These are phyloP conservation scores for Cynopterus brachyotis DNA, from an alignment of 2,113 vertebrate genomes.

Conservation along the genomic window DNA sequence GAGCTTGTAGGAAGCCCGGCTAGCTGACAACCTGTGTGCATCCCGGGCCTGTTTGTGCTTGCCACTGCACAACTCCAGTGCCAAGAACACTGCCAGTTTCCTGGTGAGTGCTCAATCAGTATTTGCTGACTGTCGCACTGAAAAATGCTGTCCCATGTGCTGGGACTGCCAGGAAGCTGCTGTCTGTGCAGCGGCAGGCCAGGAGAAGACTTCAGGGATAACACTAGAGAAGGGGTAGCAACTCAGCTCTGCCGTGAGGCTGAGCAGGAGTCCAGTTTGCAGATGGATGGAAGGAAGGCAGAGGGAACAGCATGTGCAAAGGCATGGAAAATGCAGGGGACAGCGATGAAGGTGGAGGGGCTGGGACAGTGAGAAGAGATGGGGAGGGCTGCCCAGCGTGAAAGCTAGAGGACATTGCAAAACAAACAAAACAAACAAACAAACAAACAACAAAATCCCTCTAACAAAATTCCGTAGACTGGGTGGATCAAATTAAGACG, in stretches of 20 bases:
- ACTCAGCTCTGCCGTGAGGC: background rate
- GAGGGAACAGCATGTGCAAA: background rate
- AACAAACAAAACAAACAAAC: background rate
- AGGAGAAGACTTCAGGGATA: background rate
- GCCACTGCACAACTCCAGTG: background rate
- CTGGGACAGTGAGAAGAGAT: too few relatives aligned
- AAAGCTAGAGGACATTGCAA: too few relatives aligned
- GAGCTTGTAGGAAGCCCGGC: background rate
- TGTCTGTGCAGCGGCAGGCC: background rate
- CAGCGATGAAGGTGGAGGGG: background rate
- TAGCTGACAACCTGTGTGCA: accelerated
- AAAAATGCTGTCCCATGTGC: background rate
- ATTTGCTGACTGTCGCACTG: background rate
- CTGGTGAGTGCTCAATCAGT: accelerated
- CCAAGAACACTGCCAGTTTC: background rate
- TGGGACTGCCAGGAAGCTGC: background rate
- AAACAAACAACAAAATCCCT: too few relatives aligned
- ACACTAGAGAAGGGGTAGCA: background rate
- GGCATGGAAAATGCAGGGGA: background rate
- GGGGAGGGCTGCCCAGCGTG: too few relatives aligned
- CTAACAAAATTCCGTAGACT: too few relatives aligned
- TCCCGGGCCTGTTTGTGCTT: background rate
- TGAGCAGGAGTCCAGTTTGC: background rate
- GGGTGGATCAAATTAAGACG: too few relatives aligned
- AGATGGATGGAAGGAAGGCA: background rate